Percentiles rank a stretch among this genome's conserved stretches.
Conservation (phyloP, 2,888 invertebrate genomes). For the Dusona sp. region DNA sequence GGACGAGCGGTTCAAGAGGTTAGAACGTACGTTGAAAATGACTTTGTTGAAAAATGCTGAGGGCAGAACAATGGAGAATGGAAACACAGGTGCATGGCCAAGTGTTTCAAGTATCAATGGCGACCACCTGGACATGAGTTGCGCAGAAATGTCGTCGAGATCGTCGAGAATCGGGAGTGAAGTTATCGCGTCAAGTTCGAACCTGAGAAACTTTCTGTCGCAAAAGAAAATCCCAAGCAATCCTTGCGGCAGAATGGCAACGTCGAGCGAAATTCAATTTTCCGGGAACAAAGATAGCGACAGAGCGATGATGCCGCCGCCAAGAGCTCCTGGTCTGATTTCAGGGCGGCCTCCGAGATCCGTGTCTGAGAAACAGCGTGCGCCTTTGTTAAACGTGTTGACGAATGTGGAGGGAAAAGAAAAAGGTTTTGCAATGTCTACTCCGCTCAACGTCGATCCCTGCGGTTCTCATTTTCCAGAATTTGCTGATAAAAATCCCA, state of each 20-base stretch:
- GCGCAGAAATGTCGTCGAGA: conserved; percentile 54
- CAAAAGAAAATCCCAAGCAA: conserved; percentile 41
- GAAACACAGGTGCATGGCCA: conserved; percentile 64
- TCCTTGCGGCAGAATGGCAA: conserved; percentile 59
- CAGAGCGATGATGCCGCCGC: conserved; percentile 77
- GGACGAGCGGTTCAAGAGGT: conserved; percentile 76
- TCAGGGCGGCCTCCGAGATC: conserved; percentile 15
- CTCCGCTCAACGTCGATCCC: conserved; percentile 42
- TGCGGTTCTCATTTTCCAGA: conserved; percentile 44
- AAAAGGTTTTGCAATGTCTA: conserved; percentile 26
- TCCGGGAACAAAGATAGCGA: conserved; percentile 59
- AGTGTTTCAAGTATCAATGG: conserved; percentile 76
- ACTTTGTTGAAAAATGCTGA: conserved; percentile 59
- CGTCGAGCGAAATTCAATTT: conserved; percentile 75
- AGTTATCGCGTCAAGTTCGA: conserved; percentile 77
- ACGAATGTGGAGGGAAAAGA: conserved; percentile 4
- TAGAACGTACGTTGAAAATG: conserved; percentile 74
- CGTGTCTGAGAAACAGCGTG: conserved; percentile 7
- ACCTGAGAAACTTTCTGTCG: conserved; percentile 74
- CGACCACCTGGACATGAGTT: conserved; percentile 72
- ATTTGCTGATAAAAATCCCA: conserved; percentile 1
- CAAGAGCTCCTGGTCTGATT: conserved; percentile 53
- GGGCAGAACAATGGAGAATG: conserved; percentile 34
- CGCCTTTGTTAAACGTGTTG: conserved; percentile 15
- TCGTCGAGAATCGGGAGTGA: conserved; percentile 74